These are phyloP conservation scores for Geotria australis DNA, from an alignment of 2,797 vertebrate species.

Conservation along the genomic window DNA sequence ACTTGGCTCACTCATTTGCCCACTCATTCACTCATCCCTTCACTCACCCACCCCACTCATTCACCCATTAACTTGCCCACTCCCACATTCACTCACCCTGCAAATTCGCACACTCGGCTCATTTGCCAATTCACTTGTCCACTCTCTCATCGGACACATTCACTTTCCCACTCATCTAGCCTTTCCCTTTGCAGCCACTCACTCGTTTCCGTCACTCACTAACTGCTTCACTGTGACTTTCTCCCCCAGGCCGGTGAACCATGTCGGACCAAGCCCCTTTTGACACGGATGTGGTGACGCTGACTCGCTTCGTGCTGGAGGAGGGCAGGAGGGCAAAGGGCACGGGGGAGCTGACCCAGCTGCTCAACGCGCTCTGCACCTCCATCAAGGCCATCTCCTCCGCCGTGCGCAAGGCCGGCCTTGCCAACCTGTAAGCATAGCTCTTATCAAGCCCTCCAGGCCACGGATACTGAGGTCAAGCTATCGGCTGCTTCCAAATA, in stretches of 20 bases:
- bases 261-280: conserved; percentile 47
- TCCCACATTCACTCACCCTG: conserved; percentile 2
- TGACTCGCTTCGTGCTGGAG: conserved; percentile 69
- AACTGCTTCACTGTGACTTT: no score
- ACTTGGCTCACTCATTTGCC: conserved; percentile 6
- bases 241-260: background rate
- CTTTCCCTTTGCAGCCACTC: conserved; percentile 8
- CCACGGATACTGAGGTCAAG: no score
- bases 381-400: conserved; percentile 38
- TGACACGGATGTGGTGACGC: conserved; percentile 57
- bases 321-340: conserved; percentile 39
- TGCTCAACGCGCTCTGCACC: conserved; percentile 53
- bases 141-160: conserved; percentile 11
- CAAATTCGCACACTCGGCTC: background rate
- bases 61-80: conserved; percentile 6
- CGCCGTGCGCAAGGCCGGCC: conserved; percentile 26
- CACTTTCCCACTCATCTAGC: conserved; percentile 6
- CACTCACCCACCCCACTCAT: conserved; percentile 5
- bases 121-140: conserved; percentile 3
- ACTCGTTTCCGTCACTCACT: conserved; percentile 9
- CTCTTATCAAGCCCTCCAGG: no score
- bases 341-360: conserved; percentile 57
- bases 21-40: conserved; percentile 9
- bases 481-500: no score
- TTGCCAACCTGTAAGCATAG: conserved; percentile 25